Percentiles rank a stretch among this genome's conserved stretches.
Evolutionary conservation across 2,113 vertebrate genomes (phyloP).

Genomic region (Laticauda colubrina): DNA sequence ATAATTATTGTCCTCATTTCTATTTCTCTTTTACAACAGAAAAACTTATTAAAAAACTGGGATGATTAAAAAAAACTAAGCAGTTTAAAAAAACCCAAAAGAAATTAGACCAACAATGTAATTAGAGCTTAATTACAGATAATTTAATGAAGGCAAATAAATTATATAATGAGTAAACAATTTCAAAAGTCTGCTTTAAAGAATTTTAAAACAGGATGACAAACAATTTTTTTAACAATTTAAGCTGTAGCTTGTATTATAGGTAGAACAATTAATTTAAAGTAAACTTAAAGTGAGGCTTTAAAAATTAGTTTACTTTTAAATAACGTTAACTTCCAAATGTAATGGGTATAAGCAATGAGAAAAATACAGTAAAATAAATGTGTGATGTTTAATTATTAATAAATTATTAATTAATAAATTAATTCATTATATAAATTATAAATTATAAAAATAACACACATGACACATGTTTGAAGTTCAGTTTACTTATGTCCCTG

Average conservation of each 20-base stretch:
- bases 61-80: not conserved
- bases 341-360: constrained; percentile 8
- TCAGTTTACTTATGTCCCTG: not conserved
- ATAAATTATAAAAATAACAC: no score
- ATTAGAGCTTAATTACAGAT: not conserved
- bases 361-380: constrained; percentile 43
- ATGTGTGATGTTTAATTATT: constrained; percentile 39
- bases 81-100: not conserved
- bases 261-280: not conserved
- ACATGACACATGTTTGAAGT: not conserved
- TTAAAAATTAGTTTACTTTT: not conserved
- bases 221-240: not conserved
- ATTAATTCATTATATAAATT: no score
- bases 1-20: not conserved
- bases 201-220: not conserved
- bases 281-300: not conserved
- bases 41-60: not conserved
- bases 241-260: not conserved
- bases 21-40: not conserved
- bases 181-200: not conserved
- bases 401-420: no score
- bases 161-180: not conserved
- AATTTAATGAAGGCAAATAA: not conserved
- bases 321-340: not conserved
- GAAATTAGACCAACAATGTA: not conserved